Conservation (phyloP, 2,888 invertebrate species). For the Xanthorhoe designata region DNA sequence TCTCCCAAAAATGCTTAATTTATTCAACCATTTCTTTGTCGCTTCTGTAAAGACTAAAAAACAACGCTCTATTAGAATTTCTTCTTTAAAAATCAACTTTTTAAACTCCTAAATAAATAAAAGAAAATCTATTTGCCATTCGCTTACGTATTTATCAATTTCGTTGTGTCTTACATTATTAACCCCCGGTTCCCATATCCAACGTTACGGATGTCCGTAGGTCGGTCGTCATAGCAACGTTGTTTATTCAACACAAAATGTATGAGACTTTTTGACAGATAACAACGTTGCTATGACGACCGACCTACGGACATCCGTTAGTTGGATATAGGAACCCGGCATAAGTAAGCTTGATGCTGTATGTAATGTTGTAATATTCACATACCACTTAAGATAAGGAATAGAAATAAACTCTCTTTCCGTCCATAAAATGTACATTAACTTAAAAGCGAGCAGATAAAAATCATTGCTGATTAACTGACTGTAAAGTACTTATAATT, state of each 20-base stretch:
- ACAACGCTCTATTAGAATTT: too few relatives aligned
- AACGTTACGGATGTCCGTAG: too few relatives aligned
- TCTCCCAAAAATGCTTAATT: too few relatives aligned
- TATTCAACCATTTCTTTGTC: too few relatives aligned
- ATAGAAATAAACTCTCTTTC: not conserved
- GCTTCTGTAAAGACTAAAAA: too few relatives aligned
- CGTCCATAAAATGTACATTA: not conserved
- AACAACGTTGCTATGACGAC: too few relatives aligned
- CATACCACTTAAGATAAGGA: not conserved
- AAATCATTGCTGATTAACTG: not conserved
- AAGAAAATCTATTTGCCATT: not conserved
- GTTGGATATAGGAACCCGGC: too few relatives aligned
- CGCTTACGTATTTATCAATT: conserved; percentile 17
- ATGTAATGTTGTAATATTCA: not conserved
- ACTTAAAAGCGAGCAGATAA: not conserved
- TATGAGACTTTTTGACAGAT: too few relatives aligned
- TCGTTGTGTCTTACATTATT: conserved; percentile 18
- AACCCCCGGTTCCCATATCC: too few relatives aligned
- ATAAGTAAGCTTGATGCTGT: conserved; percentile 21
- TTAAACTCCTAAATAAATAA: not conserved
- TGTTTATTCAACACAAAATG: too few relatives aligned
- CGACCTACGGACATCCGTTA: too few relatives aligned
- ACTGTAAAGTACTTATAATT: conserved; percentile 12
- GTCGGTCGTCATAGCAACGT: too few relatives aligned
- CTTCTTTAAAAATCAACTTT: not conserved